A percentile compares a stretch with the other conserved stretches of the same genome.
These are phyloP conservation scores for Strix aluco DNA, from an alignment of 2,113 vertebrate species.

Conservation along the genomic window DNA sequence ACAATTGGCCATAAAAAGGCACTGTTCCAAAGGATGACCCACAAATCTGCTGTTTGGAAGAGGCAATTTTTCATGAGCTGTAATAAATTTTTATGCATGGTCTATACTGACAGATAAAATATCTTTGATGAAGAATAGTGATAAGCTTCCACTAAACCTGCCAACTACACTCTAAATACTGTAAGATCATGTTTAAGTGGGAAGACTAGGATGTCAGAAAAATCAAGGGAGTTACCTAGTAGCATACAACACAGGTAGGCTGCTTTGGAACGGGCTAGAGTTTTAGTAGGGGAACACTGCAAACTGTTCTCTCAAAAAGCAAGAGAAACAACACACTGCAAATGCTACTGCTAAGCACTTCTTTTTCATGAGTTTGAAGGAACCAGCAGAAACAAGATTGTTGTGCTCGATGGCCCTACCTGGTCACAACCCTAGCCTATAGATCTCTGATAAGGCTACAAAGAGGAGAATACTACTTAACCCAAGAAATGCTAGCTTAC, in stretches of 20 bases:
- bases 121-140: background rate
- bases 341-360: background rate
- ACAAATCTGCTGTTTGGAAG: background rate
- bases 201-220: background rate
- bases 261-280: background rate
- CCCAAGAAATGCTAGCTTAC: background rate
- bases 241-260: background rate
- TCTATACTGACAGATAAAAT: background rate
- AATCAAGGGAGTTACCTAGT: background rate
- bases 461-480: background rate
- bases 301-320: background rate
- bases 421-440: background rate
- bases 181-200: background rate
- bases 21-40: background rate
- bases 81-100: background rate
- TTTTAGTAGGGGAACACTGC: background rate
- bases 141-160: background rate
- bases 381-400: background rate
- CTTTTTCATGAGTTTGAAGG: background rate
- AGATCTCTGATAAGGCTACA: background rate
- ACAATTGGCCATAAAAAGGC: background rate
- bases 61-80: background rate
- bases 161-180: background rate
- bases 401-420: background rate
- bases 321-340: background rate